Conservation (phyloP, 1,140 invertebrate genomes). For the Pygmarrhopalites habei region DNA sequence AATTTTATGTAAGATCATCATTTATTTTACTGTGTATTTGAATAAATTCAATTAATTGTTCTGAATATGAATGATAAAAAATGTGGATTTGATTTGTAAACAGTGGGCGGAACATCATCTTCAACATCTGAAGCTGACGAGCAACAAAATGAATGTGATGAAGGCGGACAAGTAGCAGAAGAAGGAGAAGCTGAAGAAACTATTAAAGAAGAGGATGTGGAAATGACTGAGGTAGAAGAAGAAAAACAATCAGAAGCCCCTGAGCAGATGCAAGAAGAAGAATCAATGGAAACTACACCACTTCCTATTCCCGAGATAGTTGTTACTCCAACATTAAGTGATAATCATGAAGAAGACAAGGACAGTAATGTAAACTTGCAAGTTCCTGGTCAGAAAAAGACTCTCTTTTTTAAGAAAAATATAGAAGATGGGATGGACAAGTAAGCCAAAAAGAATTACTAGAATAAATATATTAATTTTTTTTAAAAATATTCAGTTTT, state of each 20-base stretch:
- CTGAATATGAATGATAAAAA: too few relatives aligned
- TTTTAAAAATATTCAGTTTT: too few relatives aligned
- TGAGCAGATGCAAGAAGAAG: not conserved
- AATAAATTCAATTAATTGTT: too few relatives aligned
- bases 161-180: not conserved
- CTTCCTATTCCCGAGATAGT: not conserved
- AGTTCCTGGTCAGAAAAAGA: conserved; percentile 51
- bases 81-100: too few relatives aligned
- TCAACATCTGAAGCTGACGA: too few relatives aligned
- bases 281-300: not conserved
- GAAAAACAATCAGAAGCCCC: not conserved
- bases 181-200: conserved; percentile 2
- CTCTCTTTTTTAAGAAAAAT: conserved; percentile 81
- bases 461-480: too few relatives aligned
- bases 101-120: too few relatives aligned
- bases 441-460: too few relatives aligned
- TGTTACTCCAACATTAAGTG: not conserved
- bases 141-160: too few relatives aligned
- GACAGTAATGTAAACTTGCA: not conserved
- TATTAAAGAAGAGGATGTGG: not conserved
- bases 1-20: too few relatives aligned
- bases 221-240: not conserved
- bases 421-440: conserved; percentile 88
- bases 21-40: too few relatives aligned
- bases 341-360: not conserved